Evolutionary conservation across 2,888 invertebrate genomes (phyloP), one percentile per base, ranked within the genome.

Genomic region (Trissoscelio sp.): DNA sequence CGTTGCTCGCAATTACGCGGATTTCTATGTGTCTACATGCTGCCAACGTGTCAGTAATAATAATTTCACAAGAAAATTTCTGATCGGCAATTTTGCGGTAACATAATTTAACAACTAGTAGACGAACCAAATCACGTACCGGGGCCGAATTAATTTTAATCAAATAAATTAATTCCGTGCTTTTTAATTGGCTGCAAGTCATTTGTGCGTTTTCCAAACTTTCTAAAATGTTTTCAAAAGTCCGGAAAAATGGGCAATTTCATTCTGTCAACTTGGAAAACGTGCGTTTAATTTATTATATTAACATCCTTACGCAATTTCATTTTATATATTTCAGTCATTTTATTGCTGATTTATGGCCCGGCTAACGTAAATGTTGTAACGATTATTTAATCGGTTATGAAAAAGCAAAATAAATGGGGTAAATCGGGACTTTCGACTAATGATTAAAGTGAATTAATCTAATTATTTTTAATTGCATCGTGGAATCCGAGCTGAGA

Each of bases 371-470:
- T 9, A 20, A 18, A 60, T 31, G 42, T 44, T 60, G 60, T 7
- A 60, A 60, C 44, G 31, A 44, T 60, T 60, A 44, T 31, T 60
- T 60, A 60, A 60, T 44, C 60, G 22, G 44, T 60, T 60, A 60
- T 60, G 28, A 28, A 7, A 57, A 22, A 3, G 5, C 1, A 39
- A 58, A 39, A 34, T n/a, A 58, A 58, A 24, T 58, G 14, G 24
- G 11, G 4, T 22, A 34, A 58, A 22, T 42, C 14, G 24, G 1
- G 11, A 24, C 58, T 58, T 58, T 58, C 58, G 39, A 11, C 11
- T 58, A 11, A 34, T 24, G 39, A 58, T 55, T 24, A 9, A n/a
- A 39, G 37, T 5, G 16, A 51, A 51, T 28, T 37, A 20, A 20
- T 37, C n/a, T 37, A 57, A 57, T 57, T 57, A 57, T 20, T 57